Conservation (phyloP, 2,888 invertebrate genomes). For the Zaprionus obscuricornis region DNA sequence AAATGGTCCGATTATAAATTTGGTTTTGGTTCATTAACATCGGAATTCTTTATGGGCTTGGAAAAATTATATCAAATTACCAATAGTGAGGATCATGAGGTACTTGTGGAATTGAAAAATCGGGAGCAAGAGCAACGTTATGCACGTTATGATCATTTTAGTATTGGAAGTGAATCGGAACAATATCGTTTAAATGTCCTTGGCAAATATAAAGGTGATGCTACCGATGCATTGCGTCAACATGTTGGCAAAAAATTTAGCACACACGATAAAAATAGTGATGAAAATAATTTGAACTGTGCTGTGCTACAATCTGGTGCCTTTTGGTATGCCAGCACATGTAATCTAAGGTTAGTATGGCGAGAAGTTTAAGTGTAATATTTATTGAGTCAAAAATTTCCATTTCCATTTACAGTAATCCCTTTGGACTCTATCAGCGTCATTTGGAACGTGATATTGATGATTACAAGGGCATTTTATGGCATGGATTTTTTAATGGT, state of each 20-base stretch:
- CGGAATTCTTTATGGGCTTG: constrained; percentile 62
- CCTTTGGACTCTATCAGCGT: constrained; percentile 60
- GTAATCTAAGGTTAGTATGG: constrained; percentile 49
- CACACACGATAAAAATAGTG: constrained; percentile 51
- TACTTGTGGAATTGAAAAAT: constrained; percentile 56
- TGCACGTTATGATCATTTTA: constrained; percentile 60
- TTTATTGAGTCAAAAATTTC: too few relatives aligned
- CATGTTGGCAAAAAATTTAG: constrained; percentile 61
- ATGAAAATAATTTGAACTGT: constrained; percentile 49
- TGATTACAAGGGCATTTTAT: constrained; percentile 58
- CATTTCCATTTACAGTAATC: constrained; percentile 60
- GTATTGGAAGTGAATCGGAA: constrained; percentile 58
- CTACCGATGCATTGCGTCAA: constrained; percentile 50
- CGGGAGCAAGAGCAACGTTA: constrained; percentile 52
- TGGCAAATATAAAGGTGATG: constrained; percentile 55
- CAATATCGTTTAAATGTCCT: constrained; percentile 57
- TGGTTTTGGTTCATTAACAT: constrained; percentile 46
- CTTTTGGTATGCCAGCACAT: constrained; percentile 58
- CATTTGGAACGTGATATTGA: constrained; percentile 54
- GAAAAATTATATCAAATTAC: constrained; percentile 60
- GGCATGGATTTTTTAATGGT: constrained; percentile 62
- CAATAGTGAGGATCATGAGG: constrained; percentile 49
- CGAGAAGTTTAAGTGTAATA: not conserved
- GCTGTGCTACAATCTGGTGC: constrained; percentile 50
- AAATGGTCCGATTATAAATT: constrained; percentile 62